Base-by-base conservation (phyloP, 2,113 vertebrate species). In the Phrynosoma platyrhinos region DNA sequence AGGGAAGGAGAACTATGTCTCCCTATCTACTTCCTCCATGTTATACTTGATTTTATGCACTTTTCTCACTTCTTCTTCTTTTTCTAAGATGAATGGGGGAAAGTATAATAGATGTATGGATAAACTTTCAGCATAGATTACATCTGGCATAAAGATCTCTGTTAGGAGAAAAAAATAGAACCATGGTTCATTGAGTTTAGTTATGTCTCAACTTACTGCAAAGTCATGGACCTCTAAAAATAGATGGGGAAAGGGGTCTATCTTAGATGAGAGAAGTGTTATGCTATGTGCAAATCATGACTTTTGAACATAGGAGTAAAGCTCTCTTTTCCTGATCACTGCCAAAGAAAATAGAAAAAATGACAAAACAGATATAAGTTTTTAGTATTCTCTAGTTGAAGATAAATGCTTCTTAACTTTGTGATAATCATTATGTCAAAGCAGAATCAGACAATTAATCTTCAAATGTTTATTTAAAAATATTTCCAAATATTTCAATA, bases 341-440 rank as follows among this genome's bases (percentile, higher is more conserved):
- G 86, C n/a, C 40, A 9, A 2, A 77, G 82, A 78, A 84, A 93
- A 58, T 32, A 3, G 88, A 90, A 20, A 40, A 18, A 62, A 62
- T 0, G 14, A 5, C 9, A 90, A 69, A 14, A 83, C 8, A 88
- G 16, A 18, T 18, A 16, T 23, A n/a, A 23, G 79, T 74, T 42
- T 86, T 14, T 32, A 75, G 66, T 52, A 12, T 4, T 16, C 76
- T 58, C 72, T 74, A 25, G 23, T 42, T 82, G 0, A 52, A 86
- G 32, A 3, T 88, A 0, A 68, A 32, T 20, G 69, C 16, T 40
- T 36, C 71, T 68, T 58, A 8, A 7, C 72, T 9, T 52, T 82
- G 25, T 47, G 68, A 66, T 0, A 23, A 36, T 13, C 18, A 79
- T 82, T 76, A 23, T 83, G 30, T 20, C 72, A 69, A 30, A 62